Evolutionary conservation across 2,888 invertebrate species (phyloP).

Genomic region (Tipula helvola): DNA sequence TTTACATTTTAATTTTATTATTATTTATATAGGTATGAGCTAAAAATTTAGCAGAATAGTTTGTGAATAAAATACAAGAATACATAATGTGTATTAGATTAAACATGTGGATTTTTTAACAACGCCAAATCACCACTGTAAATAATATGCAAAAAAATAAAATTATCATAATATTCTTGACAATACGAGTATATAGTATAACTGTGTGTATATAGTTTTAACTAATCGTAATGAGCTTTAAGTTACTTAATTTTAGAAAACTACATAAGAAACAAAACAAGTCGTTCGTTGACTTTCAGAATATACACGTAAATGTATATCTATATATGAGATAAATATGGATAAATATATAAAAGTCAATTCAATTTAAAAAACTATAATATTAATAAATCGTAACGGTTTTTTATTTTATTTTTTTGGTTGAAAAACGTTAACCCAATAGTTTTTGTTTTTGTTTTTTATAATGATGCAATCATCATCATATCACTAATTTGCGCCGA

Average conservation of each 20-base stretch:
- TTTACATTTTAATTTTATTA: constrained; percentile 1
- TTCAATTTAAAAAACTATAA: constrained; percentile 4
- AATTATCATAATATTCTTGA: not conserved
- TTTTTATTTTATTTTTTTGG: not conserved
- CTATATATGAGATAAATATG: not conserved
- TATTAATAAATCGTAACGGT: constrained; percentile 4
- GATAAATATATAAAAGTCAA: not conserved
- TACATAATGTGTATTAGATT: not conserved
- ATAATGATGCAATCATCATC: not conserved
- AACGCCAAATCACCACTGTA: not conserved
- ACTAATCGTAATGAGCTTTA: not conserved
- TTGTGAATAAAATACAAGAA: not conserved
- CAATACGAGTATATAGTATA: not conserved
- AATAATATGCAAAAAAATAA: not conserved
- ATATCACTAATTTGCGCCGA: not conserved
- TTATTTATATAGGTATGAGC: not conserved
- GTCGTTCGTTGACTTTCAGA: not conserved
- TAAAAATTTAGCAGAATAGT: not conserved
- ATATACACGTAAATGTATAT: not conserved
- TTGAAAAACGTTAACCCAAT: not conserved
- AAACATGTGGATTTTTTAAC: not conserved
- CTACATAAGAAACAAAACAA: not conserved
- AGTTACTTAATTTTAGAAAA: not conserved
- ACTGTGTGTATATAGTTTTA: not conserved
- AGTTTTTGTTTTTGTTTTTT: not conserved